Evolutionary conservation across 2,113 vertebrate species (phyloP).

Genomic region (Dasyurus viverrinus): DNA sequence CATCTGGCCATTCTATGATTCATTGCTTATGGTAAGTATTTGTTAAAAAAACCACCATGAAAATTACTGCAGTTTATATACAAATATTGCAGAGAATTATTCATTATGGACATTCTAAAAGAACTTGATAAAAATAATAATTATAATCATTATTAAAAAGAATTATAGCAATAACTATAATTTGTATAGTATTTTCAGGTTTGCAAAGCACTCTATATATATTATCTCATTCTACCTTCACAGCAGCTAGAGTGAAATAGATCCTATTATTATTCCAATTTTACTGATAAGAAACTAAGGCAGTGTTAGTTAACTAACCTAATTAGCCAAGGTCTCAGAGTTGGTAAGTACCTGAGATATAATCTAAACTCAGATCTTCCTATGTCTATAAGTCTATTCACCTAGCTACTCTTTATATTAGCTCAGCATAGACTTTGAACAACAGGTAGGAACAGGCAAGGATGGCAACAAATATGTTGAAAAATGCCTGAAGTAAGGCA

Average conservation of each 20-base stretch:
- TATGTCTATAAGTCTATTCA: not conserved
- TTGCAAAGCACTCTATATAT: not conserved
- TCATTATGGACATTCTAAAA: not conserved
- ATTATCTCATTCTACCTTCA: not conserved
- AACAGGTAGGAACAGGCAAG: not conserved
- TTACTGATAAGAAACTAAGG: not conserved
- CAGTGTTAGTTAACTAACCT: not conserved
- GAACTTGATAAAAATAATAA: not conserved
- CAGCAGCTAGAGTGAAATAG: not conserved
- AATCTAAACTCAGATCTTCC: not conserved
- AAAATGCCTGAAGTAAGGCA: not conserved
- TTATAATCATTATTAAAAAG: not conserved
- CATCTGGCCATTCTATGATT: not conserved
- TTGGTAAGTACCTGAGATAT: not conserved
- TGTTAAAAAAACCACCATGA: not conserved
- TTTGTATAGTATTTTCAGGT: not conserved
- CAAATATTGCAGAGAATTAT: not conserved
- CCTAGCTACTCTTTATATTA: not conserved
- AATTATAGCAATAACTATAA: not conserved
- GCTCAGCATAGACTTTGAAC: not conserved
- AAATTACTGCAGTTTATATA: not conserved
- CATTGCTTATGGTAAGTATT: not conserved
- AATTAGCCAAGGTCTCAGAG: not conserved
- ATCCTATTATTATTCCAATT: not conserved
- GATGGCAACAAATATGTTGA: not conserved